Base-by-base conservation (phyloP, 2,797 vertebrate genomes). In the Nothura maculosa region DNA sequence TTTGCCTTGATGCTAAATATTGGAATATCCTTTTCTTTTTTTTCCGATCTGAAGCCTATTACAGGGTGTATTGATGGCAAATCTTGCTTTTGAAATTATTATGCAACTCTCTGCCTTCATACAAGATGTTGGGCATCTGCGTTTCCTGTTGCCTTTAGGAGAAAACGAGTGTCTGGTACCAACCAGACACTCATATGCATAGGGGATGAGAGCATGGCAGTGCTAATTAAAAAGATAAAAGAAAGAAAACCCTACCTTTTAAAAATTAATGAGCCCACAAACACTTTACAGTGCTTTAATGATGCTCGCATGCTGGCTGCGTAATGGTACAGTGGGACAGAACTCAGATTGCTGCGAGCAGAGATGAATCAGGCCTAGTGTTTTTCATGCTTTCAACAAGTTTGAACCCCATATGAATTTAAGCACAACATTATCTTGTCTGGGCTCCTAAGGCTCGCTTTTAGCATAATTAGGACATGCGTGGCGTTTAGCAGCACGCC, bases 131-230 rank as follows among this genome's bases (percentile, higher is more conserved):
- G 47, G 34, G 40, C 34, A 24, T 25, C 62, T 75, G 48, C 48
- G 13, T 32, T 1, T 47, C 34, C 64, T 16, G 0, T 42, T 55
- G 63, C 34, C 63, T 45, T 47, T 28, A 16, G 68, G 34, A 36
- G 50, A 58, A 43, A 34, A 3, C 10, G 38, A 9, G 17, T 12
- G 1, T 9, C 62, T 22, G 21, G 3, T 21, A 30, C 38, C 47
- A 81, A 0, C 7, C 19, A 38, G 54, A 8, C 22, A 34, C 0
- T 4, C 12, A 15, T 54, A 30, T 0, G 0, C 48, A 68, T 9
- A 12, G 13, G 30, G 55, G 45, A 24, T 60, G 47, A 74, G 55
- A 75, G 69, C 68, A 50, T 24, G 52, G 10, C 42, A 81, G 58
- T 20, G 9, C 12, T 7, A 15, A 68, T 55, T 22, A 67, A 69